Conservation (phyloP, 2,113 vertebrate genomes). For the Neofelis nebulosa region DNA sequence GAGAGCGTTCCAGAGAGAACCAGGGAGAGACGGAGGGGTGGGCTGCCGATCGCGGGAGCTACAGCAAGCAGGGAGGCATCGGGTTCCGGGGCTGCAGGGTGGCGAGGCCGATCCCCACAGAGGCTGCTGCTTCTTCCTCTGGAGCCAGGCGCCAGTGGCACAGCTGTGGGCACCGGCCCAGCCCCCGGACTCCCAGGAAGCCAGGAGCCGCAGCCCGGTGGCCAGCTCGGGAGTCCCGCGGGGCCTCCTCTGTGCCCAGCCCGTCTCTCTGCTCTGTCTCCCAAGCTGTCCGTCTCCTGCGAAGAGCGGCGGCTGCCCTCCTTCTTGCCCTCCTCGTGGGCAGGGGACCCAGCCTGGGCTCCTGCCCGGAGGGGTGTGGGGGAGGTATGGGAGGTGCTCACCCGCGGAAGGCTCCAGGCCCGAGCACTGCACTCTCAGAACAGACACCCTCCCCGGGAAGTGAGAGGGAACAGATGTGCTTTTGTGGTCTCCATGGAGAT, state of each 20-base stretch:
- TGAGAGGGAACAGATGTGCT: constrained; percentile 82
- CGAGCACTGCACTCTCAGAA: constrained; percentile 29
- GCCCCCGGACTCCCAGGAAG: background rate
- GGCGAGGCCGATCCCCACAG: fast-evolving
- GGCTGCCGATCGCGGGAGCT: fast-evolving
- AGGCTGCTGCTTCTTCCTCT: background rate
- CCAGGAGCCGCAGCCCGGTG: fast-evolving
- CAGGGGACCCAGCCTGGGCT: background rate
- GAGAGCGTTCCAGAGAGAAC: background rate
- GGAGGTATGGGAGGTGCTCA: background rate
- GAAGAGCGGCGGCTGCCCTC: background rate
- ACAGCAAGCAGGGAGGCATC: background rate
- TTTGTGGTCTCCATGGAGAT: constrained; percentile 83
- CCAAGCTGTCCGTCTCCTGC: background rate
- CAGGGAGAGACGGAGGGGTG: background rate
- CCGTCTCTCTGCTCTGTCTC: background rate
- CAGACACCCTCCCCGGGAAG: constrained; percentile 36
- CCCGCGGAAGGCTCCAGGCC: background rate
- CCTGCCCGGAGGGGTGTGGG: background rate
- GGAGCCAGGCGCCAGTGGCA: fast-evolving
- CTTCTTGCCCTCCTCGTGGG: background rate
- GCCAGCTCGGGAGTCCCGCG: fast-evolving
- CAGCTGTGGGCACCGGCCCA: fast-evolving
- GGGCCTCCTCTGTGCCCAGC: background rate
- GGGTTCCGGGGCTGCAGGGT: background rate